Conservation (phyloP, 2,113 vertebrate species). For the Emberiza fucata region DNA sequence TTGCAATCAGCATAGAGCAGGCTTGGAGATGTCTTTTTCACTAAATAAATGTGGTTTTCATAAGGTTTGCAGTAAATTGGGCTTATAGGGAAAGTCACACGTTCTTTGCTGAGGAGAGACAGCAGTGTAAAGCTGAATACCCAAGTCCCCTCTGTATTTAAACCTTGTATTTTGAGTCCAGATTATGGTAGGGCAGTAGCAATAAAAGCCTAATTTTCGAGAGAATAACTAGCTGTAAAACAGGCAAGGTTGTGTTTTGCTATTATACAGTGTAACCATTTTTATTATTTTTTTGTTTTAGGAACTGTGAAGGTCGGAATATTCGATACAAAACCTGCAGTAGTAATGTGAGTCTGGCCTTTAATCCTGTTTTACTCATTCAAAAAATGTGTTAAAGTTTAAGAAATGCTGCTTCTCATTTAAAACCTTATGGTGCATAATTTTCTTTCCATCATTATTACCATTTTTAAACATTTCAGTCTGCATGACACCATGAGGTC, state of each 20-base stretch:
- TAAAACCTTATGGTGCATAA: neutral
- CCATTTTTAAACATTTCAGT: neutral
- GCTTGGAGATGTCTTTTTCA: neutral
- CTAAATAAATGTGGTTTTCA: constrained; percentile 3
- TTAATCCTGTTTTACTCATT: constrained; percentile 27
- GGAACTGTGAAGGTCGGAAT: constrained; percentile 90
- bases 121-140: neutral
- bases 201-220: constrained; percentile 1
- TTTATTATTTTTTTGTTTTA: constrained; percentile 59
- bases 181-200: neutral
- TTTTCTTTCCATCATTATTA: constrained; percentile 43
- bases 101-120: neutral
- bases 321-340: constrained; percentile 94
- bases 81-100: neutral
- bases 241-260: neutral
- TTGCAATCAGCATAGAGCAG: neutral
- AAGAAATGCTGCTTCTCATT: constrained; percentile 21
- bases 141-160: neutral
- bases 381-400: constrained; percentile 34
- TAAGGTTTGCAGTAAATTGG: neutral
- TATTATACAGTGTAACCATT: neutral
- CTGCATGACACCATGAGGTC: constrained; percentile 10
- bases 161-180: neutral
- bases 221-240: neutral
- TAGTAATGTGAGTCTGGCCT: constrained; percentile 82